Conservation (phyloP, 2,113 vertebrate genomes). For the Rutilus rutilus region DNA sequence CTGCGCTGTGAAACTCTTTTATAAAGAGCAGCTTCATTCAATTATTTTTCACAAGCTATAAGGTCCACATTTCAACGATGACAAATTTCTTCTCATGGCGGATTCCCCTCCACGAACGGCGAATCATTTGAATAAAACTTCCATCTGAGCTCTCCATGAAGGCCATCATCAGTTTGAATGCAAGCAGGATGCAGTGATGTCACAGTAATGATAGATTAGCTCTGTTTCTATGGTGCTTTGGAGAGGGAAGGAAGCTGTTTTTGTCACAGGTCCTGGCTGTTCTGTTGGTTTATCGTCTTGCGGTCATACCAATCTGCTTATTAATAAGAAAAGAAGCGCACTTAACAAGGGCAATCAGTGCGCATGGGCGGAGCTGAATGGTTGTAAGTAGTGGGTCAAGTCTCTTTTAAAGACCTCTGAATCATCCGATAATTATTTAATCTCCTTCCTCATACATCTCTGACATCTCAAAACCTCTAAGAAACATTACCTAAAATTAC, state of each 20-base stretch:
- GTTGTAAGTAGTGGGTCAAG: conserved; percentile 12
- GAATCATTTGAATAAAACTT: conserved; percentile 38
- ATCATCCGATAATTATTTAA: conserved; percentile 1
- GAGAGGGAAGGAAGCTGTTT: conserved; percentile 15
- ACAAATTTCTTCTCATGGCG: conserved; percentile 19
- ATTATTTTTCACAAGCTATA: conserved; percentile 17
- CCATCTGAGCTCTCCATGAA: conserved; percentile 30
- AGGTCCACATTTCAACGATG: neutral
- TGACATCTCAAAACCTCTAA: neutral
- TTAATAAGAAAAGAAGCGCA: conserved; percentile 1
- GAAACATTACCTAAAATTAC: neutral
- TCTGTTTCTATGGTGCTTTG: conserved; percentile 16
- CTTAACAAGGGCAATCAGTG: conserved; percentile 35
- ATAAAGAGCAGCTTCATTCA: conserved; percentile 19
- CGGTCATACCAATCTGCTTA: neutral
- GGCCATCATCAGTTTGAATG: conserved; percentile 38
- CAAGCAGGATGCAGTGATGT: conserved; percentile 5
- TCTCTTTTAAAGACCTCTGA: conserved; percentile 8
- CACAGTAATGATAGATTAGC: conserved; percentile 29
- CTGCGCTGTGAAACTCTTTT: neutral
- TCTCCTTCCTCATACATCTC: neutral
- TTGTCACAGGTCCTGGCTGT: neutral
- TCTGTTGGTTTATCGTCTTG: neutral
- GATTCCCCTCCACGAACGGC: neutral
- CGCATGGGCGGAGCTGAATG: neutral